Percentiles rank a stretch among this genome's conserved stretches.
Conservation (phyloP, 30 jellyfish, hydroid and myxozoan species). For the Chrysaora quinquecirrha region DNA sequence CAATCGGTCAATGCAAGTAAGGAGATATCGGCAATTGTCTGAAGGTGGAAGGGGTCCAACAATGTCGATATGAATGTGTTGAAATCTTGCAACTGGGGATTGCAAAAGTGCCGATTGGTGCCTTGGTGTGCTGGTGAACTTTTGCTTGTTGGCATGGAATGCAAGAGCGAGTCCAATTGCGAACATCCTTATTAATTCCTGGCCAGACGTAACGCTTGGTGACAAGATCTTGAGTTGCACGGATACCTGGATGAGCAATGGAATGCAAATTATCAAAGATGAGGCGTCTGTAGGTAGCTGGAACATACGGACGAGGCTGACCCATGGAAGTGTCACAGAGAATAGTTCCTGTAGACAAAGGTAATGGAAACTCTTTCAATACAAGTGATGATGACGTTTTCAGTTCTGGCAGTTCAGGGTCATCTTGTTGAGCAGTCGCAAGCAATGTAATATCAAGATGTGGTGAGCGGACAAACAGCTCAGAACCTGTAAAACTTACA, state of each 20-base stretch:
- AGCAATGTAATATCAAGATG: too few species aligned
- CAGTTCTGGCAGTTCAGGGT: conserved; percentile 7
- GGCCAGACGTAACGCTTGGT: conserved; percentile 51
- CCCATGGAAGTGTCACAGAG: conserved; percentile 35
- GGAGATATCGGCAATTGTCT: conserved; percentile 13
- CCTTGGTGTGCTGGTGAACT: conserved; percentile 20
- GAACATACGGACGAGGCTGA: conserved; percentile 54
- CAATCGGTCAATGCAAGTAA: conserved; percentile 54
- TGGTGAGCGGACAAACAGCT: too few species aligned
- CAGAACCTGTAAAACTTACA: too few species aligned
- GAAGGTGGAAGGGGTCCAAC: conserved; percentile 60
- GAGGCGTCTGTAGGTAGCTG: conserved; percentile 15
- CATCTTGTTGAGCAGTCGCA: conserved; percentile 51
- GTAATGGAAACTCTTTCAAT: conserved; percentile 25
- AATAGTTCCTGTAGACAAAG: conserved; percentile 19
- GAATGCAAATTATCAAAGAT: conserved; percentile 27
- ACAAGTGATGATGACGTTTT: conserved; percentile 12
- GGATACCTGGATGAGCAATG: conserved; percentile 32
- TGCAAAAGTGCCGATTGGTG: conserved; percentile 34
- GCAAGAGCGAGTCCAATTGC: conserved; percentile 46
- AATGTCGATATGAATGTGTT: conserved; percentile 43
- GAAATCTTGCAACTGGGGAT: conserved; percentile 45
- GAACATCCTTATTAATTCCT: conserved; percentile 47
- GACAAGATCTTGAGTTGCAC: conserved; percentile 31
- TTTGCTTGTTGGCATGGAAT: conserved; percentile 36